Evolutionary conservation across 2,113 vertebrate genomes (phyloP).

Genomic region (Coreoperca whiteheadi): DNA sequence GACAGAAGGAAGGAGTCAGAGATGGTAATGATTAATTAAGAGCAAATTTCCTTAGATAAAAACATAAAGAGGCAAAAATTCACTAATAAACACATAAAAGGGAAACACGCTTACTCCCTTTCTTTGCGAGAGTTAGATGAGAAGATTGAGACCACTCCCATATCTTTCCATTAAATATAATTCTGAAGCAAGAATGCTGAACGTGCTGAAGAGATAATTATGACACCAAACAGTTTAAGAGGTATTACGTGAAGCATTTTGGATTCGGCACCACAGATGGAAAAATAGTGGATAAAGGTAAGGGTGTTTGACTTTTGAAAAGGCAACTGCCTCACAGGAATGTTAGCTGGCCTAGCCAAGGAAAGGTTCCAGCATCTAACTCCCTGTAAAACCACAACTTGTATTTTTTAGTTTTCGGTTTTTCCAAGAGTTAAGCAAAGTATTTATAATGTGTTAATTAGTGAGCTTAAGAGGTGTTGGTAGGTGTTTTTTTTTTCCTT

Average conservation of each 20-base stretch:
- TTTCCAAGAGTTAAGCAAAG: not conserved
- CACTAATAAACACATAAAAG: not conserved
- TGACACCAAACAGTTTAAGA: too few species aligned
- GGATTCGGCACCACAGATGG: too few species aligned
- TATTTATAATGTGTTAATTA: not conserved
- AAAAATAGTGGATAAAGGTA: not conserved
- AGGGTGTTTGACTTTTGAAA: not conserved
- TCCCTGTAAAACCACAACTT: not conserved
- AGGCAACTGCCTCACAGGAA: not conserved
- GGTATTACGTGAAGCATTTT: too few species aligned
- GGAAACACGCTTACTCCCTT: not conserved
- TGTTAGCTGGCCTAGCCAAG: not conserved
- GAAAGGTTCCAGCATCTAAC: not conserved
- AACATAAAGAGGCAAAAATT: constrained; percentile 39
- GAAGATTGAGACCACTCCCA: not conserved
- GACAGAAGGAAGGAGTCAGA: constrained; percentile 30
- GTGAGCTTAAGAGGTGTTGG: not conserved
- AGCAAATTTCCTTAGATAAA: constrained; percentile 55
- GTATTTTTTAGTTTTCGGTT: not conserved
- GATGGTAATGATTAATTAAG: constrained; percentile 9
- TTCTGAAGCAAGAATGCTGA: not conserved
- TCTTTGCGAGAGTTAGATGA: not conserved
- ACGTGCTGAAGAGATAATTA: too few species aligned
- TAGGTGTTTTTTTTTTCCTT: not conserved
- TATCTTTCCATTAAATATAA: not conserved